These are phyloP conservation scores for Cathartes aura DNA, from an alignment of 2,113 vertebrate genomes.

Conservation along the genomic window DNA sequence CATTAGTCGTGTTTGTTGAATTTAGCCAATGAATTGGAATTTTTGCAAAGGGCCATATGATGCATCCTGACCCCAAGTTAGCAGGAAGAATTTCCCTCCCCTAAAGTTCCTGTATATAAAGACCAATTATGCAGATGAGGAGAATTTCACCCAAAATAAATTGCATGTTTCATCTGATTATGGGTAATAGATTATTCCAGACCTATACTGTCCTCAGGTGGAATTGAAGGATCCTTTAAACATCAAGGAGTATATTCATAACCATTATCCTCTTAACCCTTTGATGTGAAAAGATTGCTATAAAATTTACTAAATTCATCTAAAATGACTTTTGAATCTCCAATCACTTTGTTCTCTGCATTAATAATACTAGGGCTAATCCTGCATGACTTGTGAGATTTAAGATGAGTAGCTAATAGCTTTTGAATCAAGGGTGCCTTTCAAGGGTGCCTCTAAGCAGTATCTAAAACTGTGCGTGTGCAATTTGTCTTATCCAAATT, in stretches of 20 bases:
- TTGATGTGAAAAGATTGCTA: constrained; percentile 73
- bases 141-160: constrained; percentile 69
- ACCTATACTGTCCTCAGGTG: constrained; percentile 62
- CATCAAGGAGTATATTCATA: constrained; percentile 71
- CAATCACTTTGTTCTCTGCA: constrained; percentile 75
- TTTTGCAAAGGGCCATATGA: neutral
- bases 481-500: constrained; percentile 71
- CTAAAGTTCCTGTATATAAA: constrained; percentile 32
- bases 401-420: constrained; percentile 73
- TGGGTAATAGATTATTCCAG: constrained; percentile 64
- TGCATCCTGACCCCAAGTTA: neutral
- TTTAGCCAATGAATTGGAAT: neutral
- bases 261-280: constrained; percentile 76
- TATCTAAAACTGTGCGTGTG: constrained; percentile 41
- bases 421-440: constrained; percentile 71
- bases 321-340: constrained; percentile 71
- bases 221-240: constrained; percentile 70
- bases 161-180: constrained; percentile 59
- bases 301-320: constrained; percentile 74
- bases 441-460: constrained; percentile 63
- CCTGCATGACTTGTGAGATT: constrained; percentile 75
- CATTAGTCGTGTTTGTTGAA: neutral
- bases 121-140: constrained; percentile 54
- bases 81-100: constrained; percentile 1
- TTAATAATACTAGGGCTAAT: constrained; percentile 74